Evolutionary conservation across 37 sponge, comb jelly and placozoan species (phyloP).

Genomic region (Aplysina aerophoba): DNA sequence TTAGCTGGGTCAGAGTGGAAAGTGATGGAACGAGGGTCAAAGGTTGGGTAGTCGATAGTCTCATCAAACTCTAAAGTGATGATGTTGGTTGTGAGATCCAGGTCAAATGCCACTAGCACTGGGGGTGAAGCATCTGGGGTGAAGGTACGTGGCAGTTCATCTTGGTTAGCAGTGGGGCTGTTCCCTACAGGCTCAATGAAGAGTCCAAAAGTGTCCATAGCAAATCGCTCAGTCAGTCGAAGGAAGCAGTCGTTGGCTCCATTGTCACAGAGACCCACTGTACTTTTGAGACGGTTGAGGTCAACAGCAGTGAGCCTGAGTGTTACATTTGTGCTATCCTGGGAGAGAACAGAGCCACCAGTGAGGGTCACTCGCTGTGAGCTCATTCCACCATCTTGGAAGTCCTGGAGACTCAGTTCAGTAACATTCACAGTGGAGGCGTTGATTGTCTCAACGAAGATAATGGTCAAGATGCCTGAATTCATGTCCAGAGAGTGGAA

Average conservation of each 20-base stretch:
- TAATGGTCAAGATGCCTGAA: conserved; percentile 63
- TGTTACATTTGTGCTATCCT: conserved; percentile 59
- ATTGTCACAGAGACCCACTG: conserved; percentile 48
- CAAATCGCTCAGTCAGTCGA: conserved; percentile 66
- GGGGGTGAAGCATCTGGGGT: conserved; percentile 71
- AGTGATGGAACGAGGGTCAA: conserved; percentile 60
- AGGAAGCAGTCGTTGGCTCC: conserved; percentile 67
- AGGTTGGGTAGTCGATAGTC: conserved; percentile 64
- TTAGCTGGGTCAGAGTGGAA: conserved; percentile 65
- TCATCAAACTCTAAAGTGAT: conserved; percentile 84
- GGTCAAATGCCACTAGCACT: conserved; percentile 60
- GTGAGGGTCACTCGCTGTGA: conserved; percentile 56
- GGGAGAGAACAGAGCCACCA: conserved; percentile 68
- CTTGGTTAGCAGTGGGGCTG: not conserved
- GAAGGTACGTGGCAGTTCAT: conserved; percentile 31
- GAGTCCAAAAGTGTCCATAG: conserved; percentile 84
- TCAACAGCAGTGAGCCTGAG: conserved; percentile 70
- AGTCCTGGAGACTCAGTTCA: conserved; percentile 70
- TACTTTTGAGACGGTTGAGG: conserved; percentile 68
- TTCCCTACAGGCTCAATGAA: conserved; percentile 58
- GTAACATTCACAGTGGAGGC: conserved; percentile 64
- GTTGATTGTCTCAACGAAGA: conserved; percentile 80
- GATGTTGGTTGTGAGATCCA: conserved; percentile 71
- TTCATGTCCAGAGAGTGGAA: conserved; percentile 80
- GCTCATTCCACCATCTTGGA: conserved; percentile 15